Conservation (phyloP, 2,888 invertebrate species). For the Thalpophila matura region DNA sequence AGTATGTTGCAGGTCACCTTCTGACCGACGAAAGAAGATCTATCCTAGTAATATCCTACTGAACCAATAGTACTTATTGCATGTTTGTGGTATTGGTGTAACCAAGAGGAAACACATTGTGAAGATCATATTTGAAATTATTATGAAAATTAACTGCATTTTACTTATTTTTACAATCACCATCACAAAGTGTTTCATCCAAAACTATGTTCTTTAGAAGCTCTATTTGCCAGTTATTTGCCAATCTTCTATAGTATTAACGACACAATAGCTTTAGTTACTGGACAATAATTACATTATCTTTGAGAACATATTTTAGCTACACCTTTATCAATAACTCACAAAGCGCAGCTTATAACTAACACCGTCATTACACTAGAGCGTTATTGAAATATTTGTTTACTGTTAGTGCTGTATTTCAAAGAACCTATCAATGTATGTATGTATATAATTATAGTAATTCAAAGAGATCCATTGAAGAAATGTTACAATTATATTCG, state of each 20-base stretch:
- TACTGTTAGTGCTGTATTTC: slow-evolving; percentile 60
- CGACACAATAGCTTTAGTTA: slow-evolving; percentile 5
- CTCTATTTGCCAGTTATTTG: slow-evolving; percentile 19
- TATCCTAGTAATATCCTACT: slow-evolving; percentile 61
- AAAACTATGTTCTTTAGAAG: slow-evolving; percentile 56
- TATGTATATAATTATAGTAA: slow-evolving; percentile 59
- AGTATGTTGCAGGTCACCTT: slow-evolving; percentile 84
- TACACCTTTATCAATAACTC: slow-evolving; percentile 62
- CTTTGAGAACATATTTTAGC: slow-evolving; percentile 55
- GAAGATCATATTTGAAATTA: not conserved
- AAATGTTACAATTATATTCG: slow-evolving; percentile 26
- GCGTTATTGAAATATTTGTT: slow-evolving; percentile 54
- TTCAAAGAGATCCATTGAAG: slow-evolving; percentile 57
- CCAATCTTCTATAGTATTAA: slow-evolving; percentile 28
- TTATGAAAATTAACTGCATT: not conserved
- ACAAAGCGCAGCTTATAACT: slow-evolving; percentile 65
- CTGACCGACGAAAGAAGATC: slow-evolving; percentile 76
- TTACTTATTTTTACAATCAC: not conserved
- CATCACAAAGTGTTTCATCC: slow-evolving; percentile 47
- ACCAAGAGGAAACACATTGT: slow-evolving; percentile 44
- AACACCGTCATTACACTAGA: slow-evolving; percentile 59
- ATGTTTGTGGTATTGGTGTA: slow-evolving; percentile 67
- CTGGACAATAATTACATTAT: slow-evolving; percentile 28
- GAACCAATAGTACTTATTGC: slow-evolving; percentile 74
- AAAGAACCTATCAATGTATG: slow-evolving; percentile 61